Evolutionary conservation across 2,113 vertebrate genomes (phyloP).

Genomic region (Blennius ocellaris): DNA sequence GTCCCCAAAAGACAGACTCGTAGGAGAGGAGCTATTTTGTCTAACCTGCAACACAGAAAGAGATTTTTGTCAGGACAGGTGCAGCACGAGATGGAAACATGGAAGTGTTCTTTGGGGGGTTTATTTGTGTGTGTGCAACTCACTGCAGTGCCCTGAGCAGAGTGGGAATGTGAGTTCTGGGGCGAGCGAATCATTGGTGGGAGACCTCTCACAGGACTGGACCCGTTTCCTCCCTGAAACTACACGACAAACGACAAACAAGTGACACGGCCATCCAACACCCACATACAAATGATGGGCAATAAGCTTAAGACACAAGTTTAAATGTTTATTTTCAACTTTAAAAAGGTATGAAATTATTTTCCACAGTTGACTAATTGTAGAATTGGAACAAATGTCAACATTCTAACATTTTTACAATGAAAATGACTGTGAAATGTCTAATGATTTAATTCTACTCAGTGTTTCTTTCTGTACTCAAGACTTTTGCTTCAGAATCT

Average conservation of each 20-base stretch:
- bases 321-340: too few relatives aligned
- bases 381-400: too few relatives aligned
- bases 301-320: too few relatives aligned
- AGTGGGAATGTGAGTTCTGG: constrained; percentile 97
- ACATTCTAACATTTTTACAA: too few relatives aligned
- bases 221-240: constrained; percentile 98
- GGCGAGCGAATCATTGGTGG: constrained; percentile 95
- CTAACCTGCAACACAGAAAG: constrained; percentile 86
- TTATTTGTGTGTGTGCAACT: constrained; percentile 61
- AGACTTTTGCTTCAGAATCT: too few relatives aligned
- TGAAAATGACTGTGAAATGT: too few relatives aligned
- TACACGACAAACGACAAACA: constrained; percentile 54
- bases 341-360: too few relatives aligned
- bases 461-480: too few relatives aligned
- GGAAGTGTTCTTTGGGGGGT: not conserved
- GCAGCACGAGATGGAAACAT: not conserved
- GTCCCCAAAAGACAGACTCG: constrained; percentile 95
- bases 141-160: constrained; percentile 93
- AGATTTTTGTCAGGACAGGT: not conserved
- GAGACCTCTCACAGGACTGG: constrained; percentile 95
- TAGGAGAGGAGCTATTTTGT: constrained; percentile 98
- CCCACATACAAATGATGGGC: not conserved
- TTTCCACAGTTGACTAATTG: too few relatives aligned
- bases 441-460: too few relatives aligned
- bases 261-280: constrained; percentile 18